Base-by-base conservation (phyloP, 2,888 invertebrate species). In the Lasius fuliginosus region DNA sequence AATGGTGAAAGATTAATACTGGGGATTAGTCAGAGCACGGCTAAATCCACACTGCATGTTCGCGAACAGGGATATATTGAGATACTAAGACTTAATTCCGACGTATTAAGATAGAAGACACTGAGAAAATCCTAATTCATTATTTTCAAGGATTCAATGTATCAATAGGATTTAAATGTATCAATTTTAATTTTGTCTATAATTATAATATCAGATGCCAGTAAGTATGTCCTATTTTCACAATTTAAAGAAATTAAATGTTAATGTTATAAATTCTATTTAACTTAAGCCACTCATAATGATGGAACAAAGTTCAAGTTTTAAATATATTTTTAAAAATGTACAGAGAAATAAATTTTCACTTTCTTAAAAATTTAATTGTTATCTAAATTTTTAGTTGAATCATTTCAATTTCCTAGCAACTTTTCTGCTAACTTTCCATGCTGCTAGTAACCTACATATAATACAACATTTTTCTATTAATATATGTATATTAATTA, bases 31-130 rank as follows among this genome's bases (percentile, higher is more conserved):
- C 85, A 68, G 87, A 86, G 84, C 82, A 83, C 82, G 85, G 40
- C 53, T 49, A 64, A 87, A 81, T 79, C 64, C 60, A 82, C 33
- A 77, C 27, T 91, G 90, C 90, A 90, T 90, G 88, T 73, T 79
- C 8, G 2, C 18, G 36, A 6, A 49, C 18, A 58, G 18, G 69
- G 11, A 71, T n/a, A 46, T 60, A 60, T 73, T 5, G 18, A 15
- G 36, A 1, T 2, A 36, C 0, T 9, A 46, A 9, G 27, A 56
- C 1, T 6, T 9, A 42, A 3, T 71, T 60, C 4, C 5, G 30
- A 30, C 3, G 18, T 60, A 33, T 4, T 60, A 69, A 79, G 12
- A 18, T n/a, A 46, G n/a, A 71, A 60, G 58, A 36, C 27, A 18
- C 6, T 60, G 6, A 71, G 33, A 40, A 18, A 46, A 73, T 40